phyloP scores from a whole-genome alignment of 2,797 vertebrate genomes.

The Xenops minutus region DNA sequence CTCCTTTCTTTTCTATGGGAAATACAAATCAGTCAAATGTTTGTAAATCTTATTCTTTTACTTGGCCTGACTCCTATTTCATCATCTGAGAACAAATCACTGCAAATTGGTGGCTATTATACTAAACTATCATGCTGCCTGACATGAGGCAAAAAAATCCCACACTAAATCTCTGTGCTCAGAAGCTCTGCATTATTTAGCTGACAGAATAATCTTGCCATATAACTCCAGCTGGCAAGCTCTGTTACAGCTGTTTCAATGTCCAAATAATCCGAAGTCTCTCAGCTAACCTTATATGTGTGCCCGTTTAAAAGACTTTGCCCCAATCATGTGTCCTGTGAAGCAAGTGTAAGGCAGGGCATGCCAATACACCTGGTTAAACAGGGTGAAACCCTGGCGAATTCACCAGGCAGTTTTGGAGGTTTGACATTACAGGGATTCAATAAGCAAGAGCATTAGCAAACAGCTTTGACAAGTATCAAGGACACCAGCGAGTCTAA shows the following conservation, averaged over 20 bases:
- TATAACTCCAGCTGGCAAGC: not conserved
- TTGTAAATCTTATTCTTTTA: not conserved
- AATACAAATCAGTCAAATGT: not conserved
- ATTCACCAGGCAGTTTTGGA: not conserved
- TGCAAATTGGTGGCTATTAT: not conserved
- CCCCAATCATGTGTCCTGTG: accelerated
- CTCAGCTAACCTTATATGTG: not conserved
- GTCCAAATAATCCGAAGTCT: not conserved
- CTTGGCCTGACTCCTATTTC: not conserved
- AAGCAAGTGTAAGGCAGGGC: not conserved
- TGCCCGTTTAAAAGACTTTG: not conserved
- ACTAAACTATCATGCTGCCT: not conserved
- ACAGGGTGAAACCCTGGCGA: not conserved
- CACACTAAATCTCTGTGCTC: not conserved
- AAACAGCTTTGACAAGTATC: not conserved
- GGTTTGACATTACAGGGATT: not conserved
- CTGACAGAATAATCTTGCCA: not conserved
- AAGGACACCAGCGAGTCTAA: not conserved
- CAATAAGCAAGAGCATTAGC: not conserved
- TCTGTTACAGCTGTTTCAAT: not conserved
- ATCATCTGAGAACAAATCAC: not conserved
- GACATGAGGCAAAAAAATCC: not conserved
- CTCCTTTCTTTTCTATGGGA: not conserved
- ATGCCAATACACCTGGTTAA: not conserved
- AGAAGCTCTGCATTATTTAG: not conserved